Evolutionary conservation across 2,113 vertebrate species (phyloP), one percentile per base, ranked within the genome.

Genomic region (Isurus oxyrinchus): DNA sequence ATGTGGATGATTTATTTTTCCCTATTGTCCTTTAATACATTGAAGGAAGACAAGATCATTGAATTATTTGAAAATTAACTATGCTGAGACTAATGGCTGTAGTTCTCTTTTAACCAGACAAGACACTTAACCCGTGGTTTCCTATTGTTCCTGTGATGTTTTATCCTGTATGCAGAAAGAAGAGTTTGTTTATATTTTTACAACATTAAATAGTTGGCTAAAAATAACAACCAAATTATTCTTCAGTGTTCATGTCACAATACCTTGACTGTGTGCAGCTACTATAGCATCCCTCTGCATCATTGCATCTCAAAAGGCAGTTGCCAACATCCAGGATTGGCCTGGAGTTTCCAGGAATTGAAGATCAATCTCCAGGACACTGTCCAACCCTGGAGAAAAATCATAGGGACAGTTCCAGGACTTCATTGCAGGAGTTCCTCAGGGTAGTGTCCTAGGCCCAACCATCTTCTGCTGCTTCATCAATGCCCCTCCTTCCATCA

Each of bases 141-240:
- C 14, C 55, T 7, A n/a, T 11, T 63, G 90, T 63, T 94, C 2
- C 90, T 23, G 57, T 66, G 59, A 57, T 14, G 87, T 90, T 90
- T 90, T 59, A 53, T 59, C 13, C 27, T 90, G 53, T 90, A 55
- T 19, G 59, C 1, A n/a, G 59, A 94, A 63, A 14, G n/a, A 94
- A 59, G 5, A 40, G 35, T 59, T 63, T 40, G n/a, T 40, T 94
- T 94, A 94, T 63, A 66, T 66, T 63, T 93, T 93, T 59, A 93
- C 90, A 61, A 59, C 90, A 93, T 63, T 59, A 93, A 93, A 35
- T 93, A 59, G 40, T 63, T 10, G 27, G 90, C 3, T 40, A 93
- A 93, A 93, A 93, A 63, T 93, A 63, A 94, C 35, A 94, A 66
- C 5, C 31, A 7, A 66, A 63, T 94, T 94, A 94, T 94, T 94